phyloP scores from a whole-genome alignment of 2,888 invertebrate genomes.

The Allophyes oxyacanthae region DNA sequence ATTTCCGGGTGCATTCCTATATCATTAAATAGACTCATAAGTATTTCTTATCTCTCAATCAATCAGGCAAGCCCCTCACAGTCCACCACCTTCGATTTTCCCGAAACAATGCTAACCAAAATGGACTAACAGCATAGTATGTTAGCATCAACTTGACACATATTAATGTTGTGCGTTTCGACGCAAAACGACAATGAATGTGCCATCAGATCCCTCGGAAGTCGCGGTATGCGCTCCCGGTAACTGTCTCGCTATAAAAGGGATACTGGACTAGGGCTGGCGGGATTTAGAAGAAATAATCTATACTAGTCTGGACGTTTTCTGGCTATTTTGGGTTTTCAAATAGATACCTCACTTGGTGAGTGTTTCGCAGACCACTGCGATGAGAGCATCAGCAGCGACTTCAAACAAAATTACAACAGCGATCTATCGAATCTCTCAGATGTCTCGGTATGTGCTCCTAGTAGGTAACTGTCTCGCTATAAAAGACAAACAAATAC shows the following conservation, averaged over 20 bases:
- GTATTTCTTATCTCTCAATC: too few species aligned
- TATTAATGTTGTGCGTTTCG: conserved; percentile 48
- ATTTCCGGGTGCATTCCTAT: too few species aligned
- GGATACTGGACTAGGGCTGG: conserved; percentile 44
- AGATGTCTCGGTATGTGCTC: too few species aligned
- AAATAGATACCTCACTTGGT: too few species aligned
- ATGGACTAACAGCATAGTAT: conserved; percentile 9
- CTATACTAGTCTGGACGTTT: not conserved
- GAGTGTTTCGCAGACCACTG: too few species aligned
- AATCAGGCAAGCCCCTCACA: too few species aligned
- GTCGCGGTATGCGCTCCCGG: conserved; percentile 64
- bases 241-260: conserved; percentile 63
- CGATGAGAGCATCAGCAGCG: too few species aligned
- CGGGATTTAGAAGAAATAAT: not conserved
- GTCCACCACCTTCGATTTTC: conserved; percentile 11
- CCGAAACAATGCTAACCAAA: conserved; percentile 6
- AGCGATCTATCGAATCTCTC: too few species aligned
- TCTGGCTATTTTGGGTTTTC: not conserved
- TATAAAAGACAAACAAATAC: too few species aligned
- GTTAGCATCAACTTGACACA: conserved; percentile 51
- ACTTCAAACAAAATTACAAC: too few species aligned
- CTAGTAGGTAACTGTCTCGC: too few species aligned
- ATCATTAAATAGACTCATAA: too few species aligned
- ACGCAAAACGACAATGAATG: conserved; percentile 65
- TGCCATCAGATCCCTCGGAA: conserved; percentile 46